Evolutionary conservation across 2,797 vertebrate genomes (phyloP).

Genomic region (Danio aesculapii): DNA sequence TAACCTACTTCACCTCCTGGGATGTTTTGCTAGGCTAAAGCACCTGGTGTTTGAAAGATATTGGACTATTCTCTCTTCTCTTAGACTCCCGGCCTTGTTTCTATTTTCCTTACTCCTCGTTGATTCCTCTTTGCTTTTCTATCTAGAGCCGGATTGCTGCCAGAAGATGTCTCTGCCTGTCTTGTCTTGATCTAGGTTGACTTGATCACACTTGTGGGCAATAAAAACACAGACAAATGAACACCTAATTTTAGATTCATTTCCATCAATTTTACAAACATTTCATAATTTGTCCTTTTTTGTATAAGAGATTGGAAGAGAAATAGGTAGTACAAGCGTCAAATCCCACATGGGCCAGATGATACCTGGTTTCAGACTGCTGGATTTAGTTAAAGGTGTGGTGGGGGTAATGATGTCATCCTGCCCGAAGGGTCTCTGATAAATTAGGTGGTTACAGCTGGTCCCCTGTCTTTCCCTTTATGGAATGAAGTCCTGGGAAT

Average conservation of each 20-base stretch:
- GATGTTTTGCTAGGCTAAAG: not conserved
- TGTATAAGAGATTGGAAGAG: not conserved
- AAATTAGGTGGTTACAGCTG: slow-evolving; percentile 25
- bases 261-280: not conserved
- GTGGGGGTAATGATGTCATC: slow-evolving; percentile 43
- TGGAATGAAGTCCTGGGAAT: slow-evolving; percentile 45
- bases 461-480: slow-evolving; percentile 27
- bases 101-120: slow-evolving; percentile 37
- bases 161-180: slow-evolving; percentile 36
- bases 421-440: slow-evolving; percentile 7
- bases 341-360: slow-evolving; percentile 5
- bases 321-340: not conserved
- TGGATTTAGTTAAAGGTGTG: slow-evolving; percentile 44
- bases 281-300: not conserved
- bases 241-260: not conserved
- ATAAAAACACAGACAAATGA: slow-evolving; percentile 15
- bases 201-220: slow-evolving; percentile 43
- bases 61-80: not conserved
- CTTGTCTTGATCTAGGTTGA: slow-evolving; percentile 53
- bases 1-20: not conserved
- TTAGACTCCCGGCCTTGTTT: not conserved
- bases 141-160: slow-evolving; percentile 4
- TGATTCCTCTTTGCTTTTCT: not conserved
- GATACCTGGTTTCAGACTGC: slow-evolving; percentile 21
- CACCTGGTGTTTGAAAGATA: not conserved